These are phyloP conservation scores for Sternotherus odoratus DNA, from an alignment of 2,797 vertebrate species.

Conservation along the genomic window DNA sequence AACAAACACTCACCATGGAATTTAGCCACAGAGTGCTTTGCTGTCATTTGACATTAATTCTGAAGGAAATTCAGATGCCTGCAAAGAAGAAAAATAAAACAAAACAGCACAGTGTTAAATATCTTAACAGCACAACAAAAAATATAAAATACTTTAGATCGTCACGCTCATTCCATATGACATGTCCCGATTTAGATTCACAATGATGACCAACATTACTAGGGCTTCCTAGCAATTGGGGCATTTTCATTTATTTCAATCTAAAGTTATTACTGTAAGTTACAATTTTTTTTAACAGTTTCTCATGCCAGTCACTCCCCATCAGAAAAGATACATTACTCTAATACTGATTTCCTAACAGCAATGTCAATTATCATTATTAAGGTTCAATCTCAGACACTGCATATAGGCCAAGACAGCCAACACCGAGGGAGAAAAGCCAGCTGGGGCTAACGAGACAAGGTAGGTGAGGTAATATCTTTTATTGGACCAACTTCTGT, in stretches of 20 bases:
- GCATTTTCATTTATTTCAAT: neutral
- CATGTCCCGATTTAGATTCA: neutral
- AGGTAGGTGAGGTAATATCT: neutral
- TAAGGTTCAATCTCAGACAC: neutral
- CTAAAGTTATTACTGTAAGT: neutral
- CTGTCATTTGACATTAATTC: constrained; percentile 95
- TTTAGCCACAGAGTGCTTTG: constrained; percentile 97
- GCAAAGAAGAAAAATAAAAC: constrained; percentile 52
- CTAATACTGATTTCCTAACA: fast-evolving
- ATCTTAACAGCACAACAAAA: neutral
- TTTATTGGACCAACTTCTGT: neutral
- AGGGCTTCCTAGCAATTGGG: constrained; percentile 13
- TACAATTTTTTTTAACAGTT: neutral
- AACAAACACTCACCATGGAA: constrained; percentile 79
- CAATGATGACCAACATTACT: neutral
- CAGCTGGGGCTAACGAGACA: neutral
- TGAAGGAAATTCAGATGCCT: constrained; percentile 96
- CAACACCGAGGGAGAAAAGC: neutral
- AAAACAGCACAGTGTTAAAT: constrained; percentile 42
- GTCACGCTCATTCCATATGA: neutral
- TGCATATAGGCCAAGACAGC: fast-evolving
- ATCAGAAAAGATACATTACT: fast-evolving
- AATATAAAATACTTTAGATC: neutral
- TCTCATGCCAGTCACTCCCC: neutral
- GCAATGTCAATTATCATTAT: neutral